These are phyloP conservation scores for Knipowitschia caucasica DNA, from an alignment of 2,797 vertebrate species.

Conservation along the genomic window DNA sequence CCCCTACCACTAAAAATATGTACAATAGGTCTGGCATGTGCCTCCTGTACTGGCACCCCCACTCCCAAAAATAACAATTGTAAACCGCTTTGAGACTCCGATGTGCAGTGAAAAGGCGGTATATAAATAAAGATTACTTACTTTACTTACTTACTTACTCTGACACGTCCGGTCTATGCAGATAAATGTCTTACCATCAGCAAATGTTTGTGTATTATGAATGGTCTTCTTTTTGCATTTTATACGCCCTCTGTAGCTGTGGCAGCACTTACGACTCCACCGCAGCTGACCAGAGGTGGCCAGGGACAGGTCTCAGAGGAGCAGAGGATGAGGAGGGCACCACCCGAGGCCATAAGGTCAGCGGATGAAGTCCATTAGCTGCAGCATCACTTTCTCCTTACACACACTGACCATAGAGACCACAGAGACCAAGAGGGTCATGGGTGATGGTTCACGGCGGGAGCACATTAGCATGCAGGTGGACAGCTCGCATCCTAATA, in stretches of 20 bases:
- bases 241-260: slow-evolving; percentile 19
- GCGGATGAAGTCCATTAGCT: slow-evolving; percentile 55
- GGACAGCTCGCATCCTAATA: slow-evolving; percentile 21
- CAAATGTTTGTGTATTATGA: slow-evolving; percentile 30
- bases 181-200: slow-evolving; percentile 30
- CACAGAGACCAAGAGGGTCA: slow-evolving; percentile 47
- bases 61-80: no score
- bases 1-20: no score
- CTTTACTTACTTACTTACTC: no score
- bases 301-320: slow-evolving; percentile 18
- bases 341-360: slow-evolving; percentile 12
- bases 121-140: no score
- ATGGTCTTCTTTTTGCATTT: slow-evolving; percentile 28
- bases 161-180: no score
- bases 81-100: no score
- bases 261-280: slow-evolving; percentile 28
- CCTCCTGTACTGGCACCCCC: no score
- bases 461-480: slow-evolving; percentile 70
- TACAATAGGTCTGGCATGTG: no score
- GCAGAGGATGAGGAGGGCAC: slow-evolving; percentile 28
- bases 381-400: slow-evolving; percentile 61
- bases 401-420: no score
- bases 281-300: slow-evolving; percentile 14
- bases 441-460: slow-evolving; percentile 58
- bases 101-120: no score